These are phyloP conservation scores for Pachyuromys duprasi DNA, from an alignment of 2,797 vertebrate species.

Conservation along the genomic window DNA sequence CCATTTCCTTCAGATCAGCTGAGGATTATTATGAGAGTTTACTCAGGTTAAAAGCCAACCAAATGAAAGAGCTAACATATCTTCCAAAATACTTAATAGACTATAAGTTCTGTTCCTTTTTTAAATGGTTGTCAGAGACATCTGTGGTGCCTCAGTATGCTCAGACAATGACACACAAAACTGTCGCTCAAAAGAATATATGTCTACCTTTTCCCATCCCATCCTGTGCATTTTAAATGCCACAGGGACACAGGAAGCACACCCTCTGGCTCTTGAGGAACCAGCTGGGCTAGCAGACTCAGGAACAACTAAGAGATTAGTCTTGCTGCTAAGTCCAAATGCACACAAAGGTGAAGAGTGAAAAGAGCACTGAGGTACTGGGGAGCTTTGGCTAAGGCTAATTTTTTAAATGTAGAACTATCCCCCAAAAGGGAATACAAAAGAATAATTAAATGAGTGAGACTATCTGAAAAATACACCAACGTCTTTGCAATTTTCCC, in stretches of 20 bases:
- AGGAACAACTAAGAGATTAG: background rate
- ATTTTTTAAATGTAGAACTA: background rate
- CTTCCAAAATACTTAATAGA: background rate
- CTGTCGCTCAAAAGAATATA: background rate
- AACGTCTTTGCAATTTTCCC: background rate
- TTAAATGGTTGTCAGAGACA: background rate
- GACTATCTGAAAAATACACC: background rate
- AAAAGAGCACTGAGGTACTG: background rate
- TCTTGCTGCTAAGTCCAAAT: background rate
- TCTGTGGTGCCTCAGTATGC: background rate
- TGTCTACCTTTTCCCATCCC: background rate
- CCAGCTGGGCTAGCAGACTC: background rate
- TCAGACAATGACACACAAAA: background rate
- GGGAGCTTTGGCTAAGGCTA: background rate
- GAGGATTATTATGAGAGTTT: background rate
- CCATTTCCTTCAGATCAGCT: background rate
- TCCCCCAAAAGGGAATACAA: background rate
- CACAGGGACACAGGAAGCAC: background rate
- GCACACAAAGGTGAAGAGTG: background rate
- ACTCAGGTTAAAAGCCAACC: background rate
- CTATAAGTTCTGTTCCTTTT: background rate
- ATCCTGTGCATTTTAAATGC: background rate
- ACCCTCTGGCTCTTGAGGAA: background rate
- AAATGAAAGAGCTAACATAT: background rate
- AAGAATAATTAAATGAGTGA: background rate